Base-by-base conservation (phyloP, 2,888 invertebrate species). In the Thumatha senex region DNA sequence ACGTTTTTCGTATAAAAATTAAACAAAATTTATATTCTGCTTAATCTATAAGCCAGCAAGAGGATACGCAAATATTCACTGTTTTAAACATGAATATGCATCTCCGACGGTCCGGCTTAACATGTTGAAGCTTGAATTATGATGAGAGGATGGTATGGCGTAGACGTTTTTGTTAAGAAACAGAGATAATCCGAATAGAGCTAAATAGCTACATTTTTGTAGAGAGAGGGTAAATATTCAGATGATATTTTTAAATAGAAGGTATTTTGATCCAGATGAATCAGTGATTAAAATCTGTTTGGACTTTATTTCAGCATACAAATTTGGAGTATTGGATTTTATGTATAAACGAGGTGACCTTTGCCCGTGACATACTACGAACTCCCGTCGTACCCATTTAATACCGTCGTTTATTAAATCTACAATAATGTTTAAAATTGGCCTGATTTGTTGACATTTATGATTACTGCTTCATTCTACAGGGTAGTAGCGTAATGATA, bases 51-150 rank as follows among this genome's bases (percentile, higher is more conserved):
- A 64, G 51, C 56, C 47, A 31, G 46, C 47, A 58, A 66, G 61
- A 61, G 56, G 56, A 47, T 46, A 43, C 50, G 51, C 56, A 63
- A 65, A 70, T 67, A 64, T 72, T 70, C 67, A 61, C 58, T 61
- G 55, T 48, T 42, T 40, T 49, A 56, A 63, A 61, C 57, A 73
- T 74, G 72, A 72, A 73, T 74, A 74, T 74, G 72, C 71, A 74
- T 63, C 42, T 47, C 44, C 34, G 40, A 41, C 44, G 18, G 55
- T 31, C 47, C 40, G 40, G 61, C 50, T 57, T 61, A 67, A 51
- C 51, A 53, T 51, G 49, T 51, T 54, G 18, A 24, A 24, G 18
- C 5, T 4, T 24, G 18, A 24, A 24, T 24, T 24, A 24, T 24
- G 18, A 61, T 36, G 54, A 53, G 54, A 35, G 53, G 51, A 54